Percentiles rank a stretch among this genome's conserved stretches.
Conservation (phyloP, 2,113 vertebrate genomes). For the Peromyscus leucopus region DNA sequence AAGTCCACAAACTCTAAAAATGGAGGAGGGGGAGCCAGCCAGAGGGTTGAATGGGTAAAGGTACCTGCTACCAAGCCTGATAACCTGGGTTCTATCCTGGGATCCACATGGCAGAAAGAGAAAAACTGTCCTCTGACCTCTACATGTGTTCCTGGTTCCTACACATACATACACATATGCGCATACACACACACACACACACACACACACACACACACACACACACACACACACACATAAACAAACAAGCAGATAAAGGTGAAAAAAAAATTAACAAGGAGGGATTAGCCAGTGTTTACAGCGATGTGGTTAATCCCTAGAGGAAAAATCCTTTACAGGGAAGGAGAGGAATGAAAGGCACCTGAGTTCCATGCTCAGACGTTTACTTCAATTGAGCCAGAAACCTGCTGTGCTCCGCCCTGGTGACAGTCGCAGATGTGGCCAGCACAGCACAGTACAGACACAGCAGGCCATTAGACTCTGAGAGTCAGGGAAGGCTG, state of each 20-base stretch:
- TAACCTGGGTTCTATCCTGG: background rate
- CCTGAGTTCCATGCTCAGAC: conserved; percentile 83
- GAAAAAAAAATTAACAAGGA: background rate
- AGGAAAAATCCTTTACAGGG: conserved; percentile 82
- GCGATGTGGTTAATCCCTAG: conserved; percentile 80
- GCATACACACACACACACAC: background rate
- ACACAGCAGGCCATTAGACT: background rate
- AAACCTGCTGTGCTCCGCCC: conserved; percentile 84
- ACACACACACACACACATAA: background rate
- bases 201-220: background rate
- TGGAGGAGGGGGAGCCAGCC: background rate
- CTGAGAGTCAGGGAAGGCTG: background rate
- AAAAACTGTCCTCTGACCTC: background rate
- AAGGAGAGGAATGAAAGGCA: conserved; percentile 80
- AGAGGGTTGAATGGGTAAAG: background rate
- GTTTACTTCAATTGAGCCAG: conserved; percentile 86
- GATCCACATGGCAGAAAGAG: background rate
- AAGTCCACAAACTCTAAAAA: conserved; percentile 64
- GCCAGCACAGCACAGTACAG: background rate
- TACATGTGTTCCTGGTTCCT: background rate
- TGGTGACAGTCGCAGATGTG: background rate
- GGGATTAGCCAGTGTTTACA: conserved; percentile 71
- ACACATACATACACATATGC: background rate
- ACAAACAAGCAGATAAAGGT: background rate
- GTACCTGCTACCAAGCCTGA: background rate